Base-by-base conservation (phyloP, 2,113 vertebrate species). In the Trachemys scripta region DNA sequence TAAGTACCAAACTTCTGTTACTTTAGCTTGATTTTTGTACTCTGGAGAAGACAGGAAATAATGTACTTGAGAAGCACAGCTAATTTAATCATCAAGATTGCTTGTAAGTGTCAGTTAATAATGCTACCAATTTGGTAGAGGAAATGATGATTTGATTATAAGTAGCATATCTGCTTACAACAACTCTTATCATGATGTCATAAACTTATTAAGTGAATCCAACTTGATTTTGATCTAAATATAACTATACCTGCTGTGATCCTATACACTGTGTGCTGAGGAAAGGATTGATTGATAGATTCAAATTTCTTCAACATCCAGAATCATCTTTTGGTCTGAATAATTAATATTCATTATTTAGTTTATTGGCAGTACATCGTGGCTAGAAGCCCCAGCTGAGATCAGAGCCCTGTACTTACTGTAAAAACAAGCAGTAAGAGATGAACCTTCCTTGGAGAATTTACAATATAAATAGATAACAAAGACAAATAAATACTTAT, bases 61-160 rank as follows among this genome's bases (percentile, higher is more conserved):
- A 79, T 0, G 0, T 82, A 31, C 93, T 97, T 57, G 82, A 83
- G 82, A 95, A 94, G 85, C 88, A 56, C 42, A 83, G 87, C 89
- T 95, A 65, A 45, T 96, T 94, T 96, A 97, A 97, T 97, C 95
- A 95, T 51, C 82, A 91, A 90, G 89, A 96, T 97, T 93, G 88
- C 53, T 93, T 92, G 11, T 84, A 88, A 96, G 87, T 95, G 85
- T 94, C 94, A 85, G 81, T 97, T 97, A 94, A 96, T 96, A 97
- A 92, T 75, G 54, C 59, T 87, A 79, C 54, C 50, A 85, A 86
- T 90, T 75, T 65, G 50, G 82, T 10, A 87, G 38, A 96, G 95
- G 94, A 97, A 96, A 92, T 93, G 38, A 84, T 75, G 10, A 81
- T 59, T 91, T 97, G 91, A 94, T 97, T 92, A 51, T 17, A 93